Conservation (phyloP, 2,797 vertebrate genomes). For the Chelonia mydas region DNA sequence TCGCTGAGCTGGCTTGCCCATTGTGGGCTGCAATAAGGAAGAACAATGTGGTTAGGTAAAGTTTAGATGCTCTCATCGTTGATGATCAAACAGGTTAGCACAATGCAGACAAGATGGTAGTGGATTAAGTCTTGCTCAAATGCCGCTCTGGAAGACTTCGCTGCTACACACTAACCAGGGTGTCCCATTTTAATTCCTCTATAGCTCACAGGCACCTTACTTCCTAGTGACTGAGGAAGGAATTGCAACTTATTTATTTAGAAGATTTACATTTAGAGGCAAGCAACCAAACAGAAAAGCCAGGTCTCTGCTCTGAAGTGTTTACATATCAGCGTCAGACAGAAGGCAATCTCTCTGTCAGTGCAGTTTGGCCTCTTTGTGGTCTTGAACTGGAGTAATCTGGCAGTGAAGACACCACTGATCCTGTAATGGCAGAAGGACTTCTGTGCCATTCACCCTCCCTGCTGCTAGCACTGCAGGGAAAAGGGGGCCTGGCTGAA, state of each 20-base stretch:
- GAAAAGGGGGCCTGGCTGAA: neutral
- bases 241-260: neutral
- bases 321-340: neutral
- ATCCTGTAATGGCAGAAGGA: rapidly evolving
- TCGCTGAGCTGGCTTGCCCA: neutral
- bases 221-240: neutral
- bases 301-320: neutral
- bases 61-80: neutral
- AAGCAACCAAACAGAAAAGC: neutral
- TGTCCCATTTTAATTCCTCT: neutral
- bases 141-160: neutral
- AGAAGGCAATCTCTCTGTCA: neutral
- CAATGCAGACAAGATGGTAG: rapidly evolving
- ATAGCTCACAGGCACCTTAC: neutral
- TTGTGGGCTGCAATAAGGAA: neutral
- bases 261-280: neutral
- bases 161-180: neutral
- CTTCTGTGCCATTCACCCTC: neutral
- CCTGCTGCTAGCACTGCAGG: neutral
- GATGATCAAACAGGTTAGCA: neutral
- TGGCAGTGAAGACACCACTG: neutral
- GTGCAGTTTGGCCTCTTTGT: neutral
- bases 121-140: neutral
- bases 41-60: neutral
- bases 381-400: neutral